A percentile compares a stretch with the other conserved stretches of the same genome.
These are phyloP conservation scores for Andrena flavipes DNA, from an alignment of 2,888 invertebrate genomes.

Conservation along the genomic window DNA sequence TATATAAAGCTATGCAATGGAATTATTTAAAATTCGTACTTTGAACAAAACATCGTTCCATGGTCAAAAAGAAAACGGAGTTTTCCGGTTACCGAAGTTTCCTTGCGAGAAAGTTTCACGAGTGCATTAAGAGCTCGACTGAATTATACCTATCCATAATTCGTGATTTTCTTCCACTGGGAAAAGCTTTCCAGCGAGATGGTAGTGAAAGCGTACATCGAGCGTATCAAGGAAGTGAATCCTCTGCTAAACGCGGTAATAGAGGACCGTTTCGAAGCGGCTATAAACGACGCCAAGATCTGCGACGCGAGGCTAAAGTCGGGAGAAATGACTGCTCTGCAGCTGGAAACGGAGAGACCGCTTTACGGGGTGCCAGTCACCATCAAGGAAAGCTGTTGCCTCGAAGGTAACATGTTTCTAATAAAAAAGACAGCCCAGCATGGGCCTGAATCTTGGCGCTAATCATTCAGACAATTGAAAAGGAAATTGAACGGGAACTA, in stretches of 20 bases:
- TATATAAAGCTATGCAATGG: too few relatives aligned
- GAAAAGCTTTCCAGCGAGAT: slow-evolving; percentile 89
- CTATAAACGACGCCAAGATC: slow-evolving; percentile 90
- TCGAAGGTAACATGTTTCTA: slow-evolving; percentile 87
- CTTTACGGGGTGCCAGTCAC: slow-evolving; percentile 94
- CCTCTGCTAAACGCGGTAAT: slow-evolving; percentile 92
- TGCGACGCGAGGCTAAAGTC: slow-evolving; percentile 89
- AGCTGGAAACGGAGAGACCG: slow-evolving; percentile 89
- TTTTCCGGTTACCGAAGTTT: too few relatives aligned
- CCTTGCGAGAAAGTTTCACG: too few relatives aligned
- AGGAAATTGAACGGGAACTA: background rate
- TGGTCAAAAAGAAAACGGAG: too few relatives aligned
- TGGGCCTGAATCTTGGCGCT: background rate
- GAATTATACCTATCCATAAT: background rate
- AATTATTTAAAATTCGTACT: too few relatives aligned
- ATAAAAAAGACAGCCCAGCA: background rate
- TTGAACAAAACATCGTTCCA: too few relatives aligned
- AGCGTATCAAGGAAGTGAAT: slow-evolving; percentile 92
- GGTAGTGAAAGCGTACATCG: slow-evolving; percentile 90
- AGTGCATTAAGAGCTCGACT: too few relatives aligned
- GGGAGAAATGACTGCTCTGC: slow-evolving; percentile 86
- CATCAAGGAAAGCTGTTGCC: slow-evolving; percentile 92
- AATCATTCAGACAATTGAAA: background rate
- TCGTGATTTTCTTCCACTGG: background rate
- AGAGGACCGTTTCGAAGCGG: slow-evolving; percentile 91